Conservation (phyloP, 2,888 invertebrate genomes). For the Autographa pulchrina region DNA sequence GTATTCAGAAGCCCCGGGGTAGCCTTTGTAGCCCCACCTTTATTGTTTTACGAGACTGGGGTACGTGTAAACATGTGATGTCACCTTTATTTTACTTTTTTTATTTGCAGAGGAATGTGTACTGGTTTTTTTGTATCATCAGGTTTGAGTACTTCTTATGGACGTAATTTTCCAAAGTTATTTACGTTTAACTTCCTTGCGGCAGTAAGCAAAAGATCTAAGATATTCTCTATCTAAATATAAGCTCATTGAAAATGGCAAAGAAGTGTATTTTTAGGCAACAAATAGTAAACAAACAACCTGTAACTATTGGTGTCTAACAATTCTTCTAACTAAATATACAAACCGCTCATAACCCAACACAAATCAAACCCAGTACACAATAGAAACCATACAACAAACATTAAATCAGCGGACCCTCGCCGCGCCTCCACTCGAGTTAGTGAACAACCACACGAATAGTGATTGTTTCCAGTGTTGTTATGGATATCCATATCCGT, state of each 20-base stretch:
- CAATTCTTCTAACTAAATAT: no score
- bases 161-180: no score
- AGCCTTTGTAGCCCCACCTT: conserved; percentile 65
- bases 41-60: conserved; percentile 72
- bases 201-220: no score
- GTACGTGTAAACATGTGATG: conserved; percentile 52
- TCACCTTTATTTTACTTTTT: conserved; percentile 50
- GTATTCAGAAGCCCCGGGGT: conserved; percentile 49
- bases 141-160: background rate
- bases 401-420: background rate
- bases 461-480: conserved; percentile 57
- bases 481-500: no score
- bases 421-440: conserved; percentile 7
- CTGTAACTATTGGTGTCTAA: no score
- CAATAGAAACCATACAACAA: conserved; percentile 2
- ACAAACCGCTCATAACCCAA: background rate
- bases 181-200: no score
- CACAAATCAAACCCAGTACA: background rate
- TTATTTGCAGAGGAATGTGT: conserved; percentile 26
- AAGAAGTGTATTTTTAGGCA: no score
- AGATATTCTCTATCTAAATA: no score
- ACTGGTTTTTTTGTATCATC: conserved; percentile 15
- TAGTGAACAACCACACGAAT: conserved; percentile 63
- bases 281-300: no score
- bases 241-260: no score